Percentiles rank a stretch among this genome's conserved stretches.
Evolutionary conservation across 2,113 vertebrate genomes (phyloP).

Genomic region (Aegithalos caudatus): DNA sequence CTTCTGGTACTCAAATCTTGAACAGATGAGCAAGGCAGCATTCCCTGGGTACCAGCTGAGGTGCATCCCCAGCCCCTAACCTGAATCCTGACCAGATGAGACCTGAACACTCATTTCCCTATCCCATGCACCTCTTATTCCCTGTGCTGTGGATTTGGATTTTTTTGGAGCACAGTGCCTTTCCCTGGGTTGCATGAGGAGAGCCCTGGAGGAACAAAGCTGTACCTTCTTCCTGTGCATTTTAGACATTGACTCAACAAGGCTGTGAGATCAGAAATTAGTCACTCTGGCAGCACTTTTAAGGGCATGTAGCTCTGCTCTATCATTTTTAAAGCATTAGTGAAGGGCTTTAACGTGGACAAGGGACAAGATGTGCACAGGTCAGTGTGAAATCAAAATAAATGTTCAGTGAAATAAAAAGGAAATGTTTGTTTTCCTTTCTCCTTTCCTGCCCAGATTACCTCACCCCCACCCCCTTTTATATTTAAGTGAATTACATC

Average conservation of each 20-base stretch:
- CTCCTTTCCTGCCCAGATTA: background rate
- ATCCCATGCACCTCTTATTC: background rate
- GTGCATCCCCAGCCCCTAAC: background rate
- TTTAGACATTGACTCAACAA: background rate
- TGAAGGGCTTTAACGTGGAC: background rate
- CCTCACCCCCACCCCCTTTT: background rate
- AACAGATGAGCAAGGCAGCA: background rate
- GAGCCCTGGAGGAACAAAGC: background rate
- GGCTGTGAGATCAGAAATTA: background rate
- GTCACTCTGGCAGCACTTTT: background rate
- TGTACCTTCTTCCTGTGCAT: background rate
- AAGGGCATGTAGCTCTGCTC: background rate
- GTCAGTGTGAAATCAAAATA: background rate
- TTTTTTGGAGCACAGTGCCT: background rate
- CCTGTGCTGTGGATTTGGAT: background rate
- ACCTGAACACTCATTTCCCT: background rate
- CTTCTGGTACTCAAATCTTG: accelerated
- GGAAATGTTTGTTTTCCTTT: background rate
- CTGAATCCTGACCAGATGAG: background rate
- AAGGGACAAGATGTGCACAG: background rate
- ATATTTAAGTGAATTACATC: background rate
- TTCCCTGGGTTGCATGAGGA: background rate
- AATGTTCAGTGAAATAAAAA: background rate
- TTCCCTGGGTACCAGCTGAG: too few species aligned
- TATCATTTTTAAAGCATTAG: background rate